Conservation (phyloP, 2,888 invertebrate species). For the Heliconius sara region DNA sequence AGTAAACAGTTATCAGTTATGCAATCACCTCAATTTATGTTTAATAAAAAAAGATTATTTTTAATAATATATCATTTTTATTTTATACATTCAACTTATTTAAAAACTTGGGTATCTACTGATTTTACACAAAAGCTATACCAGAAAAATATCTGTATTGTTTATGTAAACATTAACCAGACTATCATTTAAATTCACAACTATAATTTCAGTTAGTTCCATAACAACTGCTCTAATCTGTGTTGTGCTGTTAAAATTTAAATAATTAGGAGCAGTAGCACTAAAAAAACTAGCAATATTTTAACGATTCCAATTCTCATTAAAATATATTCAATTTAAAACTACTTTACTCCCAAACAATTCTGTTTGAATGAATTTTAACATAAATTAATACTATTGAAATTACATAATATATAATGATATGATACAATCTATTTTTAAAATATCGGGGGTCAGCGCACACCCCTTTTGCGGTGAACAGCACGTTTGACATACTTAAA, state of each 20-base stretch:
- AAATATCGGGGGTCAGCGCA: conserved; percentile 30
- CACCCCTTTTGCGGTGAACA: conserved; percentile 27
- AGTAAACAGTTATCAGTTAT: too few species aligned
- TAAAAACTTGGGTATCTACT: too few species aligned
- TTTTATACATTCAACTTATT: too few species aligned
- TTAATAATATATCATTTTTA: too few species aligned
- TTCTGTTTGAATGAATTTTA: neutral
- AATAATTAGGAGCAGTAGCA: neutral
- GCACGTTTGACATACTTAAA: conserved; percentile 8
- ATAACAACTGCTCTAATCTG: too few species aligned
- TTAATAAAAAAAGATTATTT: too few species aligned
- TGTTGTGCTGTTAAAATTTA: neutral
- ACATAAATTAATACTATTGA: neutral
- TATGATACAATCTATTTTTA: conserved; percentile 20
- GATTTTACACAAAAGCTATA: too few species aligned
- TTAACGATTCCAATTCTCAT: neutral
- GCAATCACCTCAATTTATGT: too few species aligned
- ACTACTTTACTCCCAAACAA: neutral
- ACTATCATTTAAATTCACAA: too few species aligned
- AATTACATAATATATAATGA: neutral
- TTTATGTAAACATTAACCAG: too few species aligned
- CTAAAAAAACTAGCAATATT: neutral
- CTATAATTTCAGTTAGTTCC: too few species aligned
- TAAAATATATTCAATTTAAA: neutral
- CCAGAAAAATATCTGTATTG: too few species aligned